Conservation (phyloP, 1,140 invertebrate genomes). For the Stegodyphus dumicola region DNA sequence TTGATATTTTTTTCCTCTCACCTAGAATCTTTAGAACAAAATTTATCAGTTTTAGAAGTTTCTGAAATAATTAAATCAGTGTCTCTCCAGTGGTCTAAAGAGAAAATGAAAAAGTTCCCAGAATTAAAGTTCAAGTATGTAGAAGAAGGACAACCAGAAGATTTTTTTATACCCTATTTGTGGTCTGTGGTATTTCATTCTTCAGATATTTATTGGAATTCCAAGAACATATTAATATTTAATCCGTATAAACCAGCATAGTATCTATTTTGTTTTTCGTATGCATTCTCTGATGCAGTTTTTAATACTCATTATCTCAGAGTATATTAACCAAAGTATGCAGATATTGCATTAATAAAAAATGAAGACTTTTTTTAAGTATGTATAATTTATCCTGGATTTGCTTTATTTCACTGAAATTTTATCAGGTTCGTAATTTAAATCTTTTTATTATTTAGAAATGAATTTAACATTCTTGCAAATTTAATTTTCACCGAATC, state of each 20-base stretch:
- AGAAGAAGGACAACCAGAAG: conserved; percentile 97
- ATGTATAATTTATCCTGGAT: no score
- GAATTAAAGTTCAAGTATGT: conserved; percentile 99
- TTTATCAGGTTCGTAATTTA: no score
- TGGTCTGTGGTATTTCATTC: conserved; percentile 90
- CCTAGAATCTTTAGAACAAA: conserved; percentile 76
- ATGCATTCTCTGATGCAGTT: no score
- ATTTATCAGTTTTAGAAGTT: conserved; percentile 86
- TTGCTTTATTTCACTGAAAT: no score
- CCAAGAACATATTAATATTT: conserved; percentile 68
- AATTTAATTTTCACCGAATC: no score
- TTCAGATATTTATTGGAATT: conserved; percentile 83
- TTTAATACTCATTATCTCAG: no score
- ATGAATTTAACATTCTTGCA: no score
- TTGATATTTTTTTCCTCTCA: conserved; percentile 87
- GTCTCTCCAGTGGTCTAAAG: conserved; percentile 87
- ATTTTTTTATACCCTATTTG: conserved; percentile 99
- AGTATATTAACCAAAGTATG: no score
- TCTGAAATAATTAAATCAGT: conserved; percentile 88
- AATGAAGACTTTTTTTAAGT: no score
- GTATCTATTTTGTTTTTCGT: no score
- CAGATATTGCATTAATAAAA: no score
- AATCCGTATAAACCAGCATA: conserved; percentile 63
- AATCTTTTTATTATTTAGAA: no score
- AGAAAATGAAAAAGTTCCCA: conserved; percentile 96